Base-by-base conservation (phyloP, 1,140 invertebrate genomes). In the Pentalonia nigronervosa region DNA sequence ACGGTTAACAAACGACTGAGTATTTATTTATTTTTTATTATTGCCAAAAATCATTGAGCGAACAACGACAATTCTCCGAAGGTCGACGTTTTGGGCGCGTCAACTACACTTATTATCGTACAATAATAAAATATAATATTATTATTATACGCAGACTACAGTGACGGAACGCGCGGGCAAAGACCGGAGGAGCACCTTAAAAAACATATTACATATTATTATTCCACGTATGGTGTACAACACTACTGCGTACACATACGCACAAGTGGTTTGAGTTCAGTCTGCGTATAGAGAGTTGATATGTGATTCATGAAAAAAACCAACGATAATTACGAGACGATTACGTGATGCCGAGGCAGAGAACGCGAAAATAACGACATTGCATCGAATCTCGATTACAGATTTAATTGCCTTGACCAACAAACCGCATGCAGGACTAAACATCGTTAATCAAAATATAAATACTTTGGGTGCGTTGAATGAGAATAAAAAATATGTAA, bases 371-470 rank as follows among this genome's bases (percentile, higher is more conserved):
- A 23, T 36, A 41, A 41, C 21, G 34, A 83, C 81, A 23, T 20
- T 25, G 23, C 11, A 86, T 86, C 83, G 83, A 45, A 86, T 86
- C 23, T 41, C 83, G 83, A 86, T 86, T 86, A 86, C 41, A 41
- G 23, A 45, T 45, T 41, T 45, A 86, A 86, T 86, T 45, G 41
- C 83, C 83, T 84, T 84, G 36, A 84, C 83, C 83, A 41, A 25
- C 41, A 41, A 86, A 86, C 41, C 23, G 17, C 23, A 41, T 41
- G 83, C 7, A 23, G 9, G 41, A 30, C 83, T 36, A 41, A 45
- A 25, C 30, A 30, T 86, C 83, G 83, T 45, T 45, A 86, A 86
- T 86, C 41, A 30, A 41, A 86, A 86, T 86, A 86, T 45, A 86
- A 86, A 86, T 45, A 45, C 83, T 23, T 88, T 14, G 17, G 47